Evolutionary conservation across 53 echinoderm and acorn worm genomes (phyloP).

Genomic region (Mesocentrotus franciscanus): DNA sequence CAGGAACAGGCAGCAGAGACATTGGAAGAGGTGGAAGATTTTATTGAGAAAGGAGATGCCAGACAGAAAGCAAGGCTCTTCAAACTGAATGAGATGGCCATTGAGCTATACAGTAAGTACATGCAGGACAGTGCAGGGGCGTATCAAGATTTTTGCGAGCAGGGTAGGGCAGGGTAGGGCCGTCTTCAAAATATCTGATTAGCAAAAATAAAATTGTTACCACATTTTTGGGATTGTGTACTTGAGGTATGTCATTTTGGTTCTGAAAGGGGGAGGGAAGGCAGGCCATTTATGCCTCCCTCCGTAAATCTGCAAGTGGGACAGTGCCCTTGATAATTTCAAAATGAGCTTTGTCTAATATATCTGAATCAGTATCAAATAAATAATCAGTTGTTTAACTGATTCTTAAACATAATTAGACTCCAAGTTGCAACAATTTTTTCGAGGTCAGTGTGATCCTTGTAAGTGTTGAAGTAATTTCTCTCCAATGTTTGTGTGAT

Average conservation of each 20-base stretch:
- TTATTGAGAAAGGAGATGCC: constrained; percentile 81
- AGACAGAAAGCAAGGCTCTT: constrained; percentile 86
- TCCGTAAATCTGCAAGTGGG: not conserved
- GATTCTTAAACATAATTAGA: not conserved
- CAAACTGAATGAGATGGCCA: constrained; percentile 88
- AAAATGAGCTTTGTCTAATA: not conserved
- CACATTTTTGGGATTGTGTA: no score
- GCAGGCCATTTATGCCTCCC: no score
- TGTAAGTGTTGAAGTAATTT: no score
- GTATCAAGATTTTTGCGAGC: not conserved
- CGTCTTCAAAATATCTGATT: no score
- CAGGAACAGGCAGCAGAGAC: constrained; percentile 82
- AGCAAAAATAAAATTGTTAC: no score
- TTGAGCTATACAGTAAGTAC: constrained; percentile 88
- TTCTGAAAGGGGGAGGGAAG: no score
- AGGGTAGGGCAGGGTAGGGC: no score
- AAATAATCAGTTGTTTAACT: no score
- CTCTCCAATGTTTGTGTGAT: no score
- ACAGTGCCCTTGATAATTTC: not conserved
- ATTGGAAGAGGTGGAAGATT: constrained; percentile 86
- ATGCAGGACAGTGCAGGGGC: not conserved
- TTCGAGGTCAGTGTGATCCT: not conserved
- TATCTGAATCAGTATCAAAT: not conserved
- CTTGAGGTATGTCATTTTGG: no score
- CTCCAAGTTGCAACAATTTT: not conserved